Evolutionary conservation across 1,140 invertebrate genomes (phyloP).

Genomic region (Ceratosolen solmsi): DNA sequence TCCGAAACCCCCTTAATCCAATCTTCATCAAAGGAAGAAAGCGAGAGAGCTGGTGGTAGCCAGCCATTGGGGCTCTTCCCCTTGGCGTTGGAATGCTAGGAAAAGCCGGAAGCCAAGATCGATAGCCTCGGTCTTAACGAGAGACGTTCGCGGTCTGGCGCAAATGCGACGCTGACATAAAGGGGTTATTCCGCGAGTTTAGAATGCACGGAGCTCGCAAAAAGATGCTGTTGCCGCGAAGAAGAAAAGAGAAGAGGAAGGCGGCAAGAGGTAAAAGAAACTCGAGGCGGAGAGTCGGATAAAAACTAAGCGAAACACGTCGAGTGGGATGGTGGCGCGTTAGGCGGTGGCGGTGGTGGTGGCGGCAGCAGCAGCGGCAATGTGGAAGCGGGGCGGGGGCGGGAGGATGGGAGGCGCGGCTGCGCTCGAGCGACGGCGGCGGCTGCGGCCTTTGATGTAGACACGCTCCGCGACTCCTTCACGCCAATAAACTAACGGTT

Average conservation of each 20-base stretch:
- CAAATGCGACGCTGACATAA: not conserved
- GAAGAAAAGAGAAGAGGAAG: not conserved
- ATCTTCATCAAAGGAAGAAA: not conserved
- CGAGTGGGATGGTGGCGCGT: not conserved
- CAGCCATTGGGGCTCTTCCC: too few relatives aligned
- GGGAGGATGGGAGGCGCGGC: constrained; percentile 17
- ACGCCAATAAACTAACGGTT: constrained; percentile 72
- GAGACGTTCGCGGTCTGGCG: not conserved
- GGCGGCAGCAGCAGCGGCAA: not conserved
- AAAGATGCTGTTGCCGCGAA: not conserved
- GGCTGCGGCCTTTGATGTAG: constrained; percentile 67
- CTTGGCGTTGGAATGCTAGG: not conserved
- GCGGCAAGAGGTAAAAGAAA: constrained; percentile 35
- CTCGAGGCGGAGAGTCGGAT: not conserved
- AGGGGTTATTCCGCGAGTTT: not conserved
- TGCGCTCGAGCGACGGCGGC: constrained; percentile 40
- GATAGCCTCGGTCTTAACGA: not conserved
- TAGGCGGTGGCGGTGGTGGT: not conserved
- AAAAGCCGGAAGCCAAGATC: not conserved
- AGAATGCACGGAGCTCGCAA: not conserved
- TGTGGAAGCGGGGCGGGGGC: not conserved
- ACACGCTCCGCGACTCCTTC: constrained; percentile 70
- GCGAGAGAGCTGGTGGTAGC: too few relatives aligned
- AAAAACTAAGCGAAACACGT: constrained; percentile 45
- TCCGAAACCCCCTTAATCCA: not conserved